Evolutionary conservation across 2,113 vertebrate species (phyloP).

Genomic region (Ifrita kowaldi): DNA sequence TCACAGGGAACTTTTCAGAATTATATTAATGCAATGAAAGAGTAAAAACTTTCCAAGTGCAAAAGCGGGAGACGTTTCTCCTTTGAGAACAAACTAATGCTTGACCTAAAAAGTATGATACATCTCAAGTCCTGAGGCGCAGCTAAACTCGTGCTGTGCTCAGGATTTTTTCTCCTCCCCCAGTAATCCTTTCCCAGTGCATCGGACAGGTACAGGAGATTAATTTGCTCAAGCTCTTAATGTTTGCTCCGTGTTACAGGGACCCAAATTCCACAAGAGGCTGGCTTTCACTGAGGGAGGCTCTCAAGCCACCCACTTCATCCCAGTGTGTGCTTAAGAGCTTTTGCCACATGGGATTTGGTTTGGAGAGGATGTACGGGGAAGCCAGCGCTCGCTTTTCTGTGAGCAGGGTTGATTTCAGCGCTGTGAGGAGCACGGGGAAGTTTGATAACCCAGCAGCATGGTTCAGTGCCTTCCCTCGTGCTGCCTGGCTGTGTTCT

Average conservation of each 20-base stretch:
- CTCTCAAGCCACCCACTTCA: not conserved
- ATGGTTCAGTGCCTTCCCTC: not conserved
- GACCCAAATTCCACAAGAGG: not conserved
- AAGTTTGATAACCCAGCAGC: not conserved
- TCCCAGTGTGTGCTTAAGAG: not conserved
- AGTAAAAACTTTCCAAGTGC: not conserved
- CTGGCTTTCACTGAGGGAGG: not conserved
- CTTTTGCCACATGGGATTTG: accelerated
- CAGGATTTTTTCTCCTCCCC: not conserved
- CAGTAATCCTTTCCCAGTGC: not conserved
- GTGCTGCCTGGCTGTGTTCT: constrained; percentile 6
- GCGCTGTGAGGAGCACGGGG: accelerated
- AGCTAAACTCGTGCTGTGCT: not conserved
- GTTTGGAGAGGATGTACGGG: accelerated
- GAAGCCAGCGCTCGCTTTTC: accelerated
- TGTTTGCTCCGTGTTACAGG: not conserved
- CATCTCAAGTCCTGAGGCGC: accelerated
- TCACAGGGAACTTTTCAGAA: not conserved
- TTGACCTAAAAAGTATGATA: not conserved
- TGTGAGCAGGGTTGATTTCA: not conserved
- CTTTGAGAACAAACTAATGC: not conserved
- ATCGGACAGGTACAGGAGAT: not conserved
- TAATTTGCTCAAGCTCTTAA: not conserved
- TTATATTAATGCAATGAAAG: not conserved
- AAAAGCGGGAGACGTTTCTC: not conserved